A percentile compares a stretch with the other conserved stretches of the same genome.
phyloP scores from a whole-genome alignment of 1,140 invertebrate genomes.

The Panonychus citri region DNA sequence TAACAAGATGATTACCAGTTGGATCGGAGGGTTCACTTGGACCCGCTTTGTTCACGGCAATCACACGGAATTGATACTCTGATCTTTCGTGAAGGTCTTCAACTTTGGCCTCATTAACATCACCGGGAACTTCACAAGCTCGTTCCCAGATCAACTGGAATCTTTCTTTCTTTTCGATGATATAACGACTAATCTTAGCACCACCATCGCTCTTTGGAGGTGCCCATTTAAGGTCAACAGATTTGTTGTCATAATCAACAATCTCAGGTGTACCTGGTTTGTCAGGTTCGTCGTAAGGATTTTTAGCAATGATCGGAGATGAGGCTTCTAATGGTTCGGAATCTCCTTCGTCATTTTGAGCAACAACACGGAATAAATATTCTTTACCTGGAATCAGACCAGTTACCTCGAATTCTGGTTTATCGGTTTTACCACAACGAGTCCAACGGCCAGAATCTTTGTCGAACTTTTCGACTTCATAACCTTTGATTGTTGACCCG shows the following conservation, averaged over 20 bases:
- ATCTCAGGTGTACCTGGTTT: conserved; percentile 71
- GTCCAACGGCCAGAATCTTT: conserved; percentile 46
- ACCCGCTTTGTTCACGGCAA: conserved; percentile 88
- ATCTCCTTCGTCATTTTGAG: conserved; percentile 53
- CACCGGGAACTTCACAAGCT: conserved; percentile 54
- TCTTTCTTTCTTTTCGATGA: conserved; percentile 87
- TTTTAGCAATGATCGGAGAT: conserved; percentile 73
- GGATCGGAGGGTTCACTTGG: conserved; percentile 56
- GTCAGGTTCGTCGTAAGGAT: conserved; percentile 90
- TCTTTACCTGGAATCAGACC: conserved; percentile 67
- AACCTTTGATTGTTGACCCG: conserved; percentile 64
- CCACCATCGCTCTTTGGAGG: conserved; percentile 78
- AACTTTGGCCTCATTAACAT: conserved; percentile 65
- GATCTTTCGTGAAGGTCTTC: conserved; percentile 36
- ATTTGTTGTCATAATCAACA: conserved; percentile 81
- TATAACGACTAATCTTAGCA: conserved; percentile 64
- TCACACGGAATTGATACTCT: conserved; percentile 87
- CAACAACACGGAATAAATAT: conserved; percentile 83
- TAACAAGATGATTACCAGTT: conserved; percentile 2
- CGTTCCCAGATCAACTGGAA: conserved; percentile 83
- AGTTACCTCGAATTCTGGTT: conserved; percentile 53
- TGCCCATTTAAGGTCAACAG: conserved; percentile 80
- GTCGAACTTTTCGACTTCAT: conserved; percentile 85
- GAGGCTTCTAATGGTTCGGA: conserved; percentile 62
- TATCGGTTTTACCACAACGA: conserved; percentile 39